A percentile compares a stretch with the other conserved stretches of the same genome.
phyloP scores from a whole-genome alignment of 2,113 vertebrate genomes.

The Trichechus manatus region DNA sequence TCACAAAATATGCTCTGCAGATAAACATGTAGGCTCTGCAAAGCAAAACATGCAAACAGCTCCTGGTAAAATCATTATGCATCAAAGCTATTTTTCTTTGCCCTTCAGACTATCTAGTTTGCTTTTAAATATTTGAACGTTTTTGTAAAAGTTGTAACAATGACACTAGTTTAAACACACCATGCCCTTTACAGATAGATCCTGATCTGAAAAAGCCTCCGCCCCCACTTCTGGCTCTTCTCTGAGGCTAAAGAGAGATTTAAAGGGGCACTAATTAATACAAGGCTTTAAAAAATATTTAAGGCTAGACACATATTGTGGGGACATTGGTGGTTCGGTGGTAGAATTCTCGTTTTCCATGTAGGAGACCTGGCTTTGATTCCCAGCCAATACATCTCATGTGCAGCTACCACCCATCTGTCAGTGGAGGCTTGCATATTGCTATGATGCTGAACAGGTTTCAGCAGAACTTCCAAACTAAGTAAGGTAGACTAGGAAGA shows the following conservation, averaged over 20 bases:
- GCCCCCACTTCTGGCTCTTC: not conserved
- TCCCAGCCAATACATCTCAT: not conserved
- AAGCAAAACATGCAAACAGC: not conserved
- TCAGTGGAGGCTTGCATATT: not conserved
- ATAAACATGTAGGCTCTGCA: not conserved
- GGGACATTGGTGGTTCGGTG: not conserved
- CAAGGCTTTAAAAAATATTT: not conserved
- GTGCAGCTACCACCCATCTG: not conserved
- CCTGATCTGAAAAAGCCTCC: not conserved
- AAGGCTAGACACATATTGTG: not conserved
- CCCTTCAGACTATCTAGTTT: conserved; percentile 38
- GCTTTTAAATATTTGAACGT: conserved; percentile 47
- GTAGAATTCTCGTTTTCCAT: not conserved
- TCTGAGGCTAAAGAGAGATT: conserved; percentile 26
- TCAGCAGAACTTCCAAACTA: not conserved
- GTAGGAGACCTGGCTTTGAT: not conserved
- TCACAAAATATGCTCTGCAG: not conserved
- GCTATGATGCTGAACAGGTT: not conserved
- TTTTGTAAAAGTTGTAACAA: not conserved
- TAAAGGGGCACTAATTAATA: not conserved
- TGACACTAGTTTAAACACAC: not conserved
- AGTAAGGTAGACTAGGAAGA: not conserved
- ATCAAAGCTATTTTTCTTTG: conserved; percentile 28
- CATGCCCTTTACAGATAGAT: not conserved
- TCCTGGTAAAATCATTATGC: not conserved